A percentile compares a stretch with the other conserved stretches of the same genome.
phyloP scores from a whole-genome alignment of 2,888 invertebrate genomes.

The Drosophila paucipuncta region DNA sequence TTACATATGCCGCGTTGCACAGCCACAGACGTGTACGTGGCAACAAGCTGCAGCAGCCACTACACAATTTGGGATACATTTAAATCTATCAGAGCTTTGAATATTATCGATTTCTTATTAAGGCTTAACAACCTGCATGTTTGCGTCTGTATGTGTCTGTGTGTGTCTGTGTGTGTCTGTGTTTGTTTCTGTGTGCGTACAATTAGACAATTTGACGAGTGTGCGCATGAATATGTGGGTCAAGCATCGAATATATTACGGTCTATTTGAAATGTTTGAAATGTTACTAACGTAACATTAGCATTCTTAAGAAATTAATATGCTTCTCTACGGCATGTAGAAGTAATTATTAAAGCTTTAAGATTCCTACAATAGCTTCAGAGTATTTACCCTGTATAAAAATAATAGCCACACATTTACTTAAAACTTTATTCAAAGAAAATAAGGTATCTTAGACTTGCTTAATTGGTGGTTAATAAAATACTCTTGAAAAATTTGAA shows the following conservation, averaged over 20 bases:
- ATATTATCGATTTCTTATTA: constrained; percentile 72
- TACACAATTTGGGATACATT: constrained; percentile 34
- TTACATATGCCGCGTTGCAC: constrained; percentile 77
- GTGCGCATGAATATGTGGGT: constrained; percentile 49
- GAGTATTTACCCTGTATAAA: background rate
- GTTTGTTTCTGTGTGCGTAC: constrained; percentile 4
- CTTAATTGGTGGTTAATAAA: background rate
- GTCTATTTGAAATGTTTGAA: background rate
- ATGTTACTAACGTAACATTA: background rate
- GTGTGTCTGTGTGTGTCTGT: constrained; percentile 1
- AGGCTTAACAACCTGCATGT: constrained; percentile 18
- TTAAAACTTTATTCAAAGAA: background rate
- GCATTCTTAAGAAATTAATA: background rate
- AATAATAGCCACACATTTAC: background rate
- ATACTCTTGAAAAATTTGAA: background rate
- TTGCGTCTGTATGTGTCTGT: constrained; percentile 1
- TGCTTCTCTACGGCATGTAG: background rate
- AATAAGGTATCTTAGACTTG: background rate
- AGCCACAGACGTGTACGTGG: constrained; percentile 47
- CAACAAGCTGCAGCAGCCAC: constrained; percentile 22
- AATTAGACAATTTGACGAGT: constrained; percentile 44
- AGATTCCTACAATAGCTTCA: no score
- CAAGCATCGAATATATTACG: constrained; percentile 31
- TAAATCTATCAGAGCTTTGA: constrained; percentile 52
- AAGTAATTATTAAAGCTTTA: no score